Percentiles rank a stretch among this genome's conserved stretches.
These are phyloP conservation scores for Eospalax fontanierii DNA, from an alignment of 2,797 vertebrate genomes.

Conservation along the genomic window DNA sequence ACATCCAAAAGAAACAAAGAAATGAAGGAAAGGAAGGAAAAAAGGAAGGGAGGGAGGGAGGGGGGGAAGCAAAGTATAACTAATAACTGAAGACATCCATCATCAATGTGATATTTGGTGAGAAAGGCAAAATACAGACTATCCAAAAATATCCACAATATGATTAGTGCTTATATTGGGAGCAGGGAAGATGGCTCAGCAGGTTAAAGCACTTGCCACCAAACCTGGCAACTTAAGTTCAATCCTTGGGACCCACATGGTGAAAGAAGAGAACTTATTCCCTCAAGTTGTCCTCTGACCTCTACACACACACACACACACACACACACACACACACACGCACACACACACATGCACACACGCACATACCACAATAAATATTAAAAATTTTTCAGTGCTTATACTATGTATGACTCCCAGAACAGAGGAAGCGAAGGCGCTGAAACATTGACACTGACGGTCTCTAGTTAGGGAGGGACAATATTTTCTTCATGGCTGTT, in stretches of 20 bases:
- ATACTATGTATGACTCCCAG: background rate
- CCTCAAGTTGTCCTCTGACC: background rate
- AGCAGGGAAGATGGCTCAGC: background rate
- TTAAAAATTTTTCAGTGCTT: background rate
- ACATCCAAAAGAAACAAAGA: background rate
- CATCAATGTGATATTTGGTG: background rate
- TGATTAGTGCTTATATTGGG: background rate
- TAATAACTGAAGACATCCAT: background rate
- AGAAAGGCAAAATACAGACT: background rate
- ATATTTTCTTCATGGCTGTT: background rate
- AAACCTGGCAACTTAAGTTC: background rate
- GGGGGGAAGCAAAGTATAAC: background rate
- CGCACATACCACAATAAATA: too few relatives aligned
- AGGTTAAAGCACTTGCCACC: too few relatives aligned
- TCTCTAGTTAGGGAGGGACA: background rate
- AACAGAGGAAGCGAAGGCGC: background rate
- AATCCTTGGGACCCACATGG: background rate
- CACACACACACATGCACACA: background rate
- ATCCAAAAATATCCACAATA: background rate
- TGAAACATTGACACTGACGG: background rate
- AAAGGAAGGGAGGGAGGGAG: too few relatives aligned
- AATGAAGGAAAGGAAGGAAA: too few relatives aligned
- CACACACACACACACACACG: too few relatives aligned
- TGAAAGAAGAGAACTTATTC: background rate
- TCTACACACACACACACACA: background rate